These are phyloP conservation scores for Papilio xuthus DNA, from an alignment of 1,140 invertebrate genomes.

Conservation along the genomic window DNA sequence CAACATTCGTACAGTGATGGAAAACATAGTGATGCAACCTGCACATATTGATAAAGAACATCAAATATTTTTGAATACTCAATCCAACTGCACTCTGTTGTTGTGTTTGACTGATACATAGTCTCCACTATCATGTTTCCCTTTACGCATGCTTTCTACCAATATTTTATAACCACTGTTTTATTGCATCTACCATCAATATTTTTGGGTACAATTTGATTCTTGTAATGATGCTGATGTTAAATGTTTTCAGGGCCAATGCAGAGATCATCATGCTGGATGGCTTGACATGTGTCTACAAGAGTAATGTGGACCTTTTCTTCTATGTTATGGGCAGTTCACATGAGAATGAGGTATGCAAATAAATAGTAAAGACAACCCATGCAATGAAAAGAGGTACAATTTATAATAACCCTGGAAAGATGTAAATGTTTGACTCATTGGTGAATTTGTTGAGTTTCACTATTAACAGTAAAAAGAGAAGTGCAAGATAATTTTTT, in stretches of 20 bases:
- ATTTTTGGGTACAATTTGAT: too few relatives aligned
- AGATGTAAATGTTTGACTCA: neutral
- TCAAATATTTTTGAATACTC: too few relatives aligned
- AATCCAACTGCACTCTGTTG: too few relatives aligned
- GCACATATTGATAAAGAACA: too few relatives aligned
- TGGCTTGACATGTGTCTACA: conserved; percentile 98
- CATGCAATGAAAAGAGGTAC: conserved; percentile 10
- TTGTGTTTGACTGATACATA: too few relatives aligned
- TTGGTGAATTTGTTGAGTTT: neutral
- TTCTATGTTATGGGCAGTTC: conserved; percentile 99
- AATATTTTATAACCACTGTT: neutral
- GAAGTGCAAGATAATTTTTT: too few relatives aligned
- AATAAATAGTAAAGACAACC: neutral
- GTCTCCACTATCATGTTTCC: too few relatives aligned
- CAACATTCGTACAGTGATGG: neutral
- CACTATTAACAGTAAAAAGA: too few relatives aligned
- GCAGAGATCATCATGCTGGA: conserved; percentile 99
- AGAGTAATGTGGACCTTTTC: conserved; percentile 98
- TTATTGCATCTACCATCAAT: neutral
- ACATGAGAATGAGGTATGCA: conserved; percentile 97
- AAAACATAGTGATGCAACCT: neutral
- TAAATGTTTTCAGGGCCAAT: conserved; percentile 84
- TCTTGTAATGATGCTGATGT: neutral
- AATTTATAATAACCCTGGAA: neutral
- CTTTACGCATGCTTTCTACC: too few relatives aligned